A percentile compares a stretch with the other conserved stretches of the same genome.
Conservation (phyloP, 2,797 vertebrate species). For the Phalloptychus januarius region DNA sequence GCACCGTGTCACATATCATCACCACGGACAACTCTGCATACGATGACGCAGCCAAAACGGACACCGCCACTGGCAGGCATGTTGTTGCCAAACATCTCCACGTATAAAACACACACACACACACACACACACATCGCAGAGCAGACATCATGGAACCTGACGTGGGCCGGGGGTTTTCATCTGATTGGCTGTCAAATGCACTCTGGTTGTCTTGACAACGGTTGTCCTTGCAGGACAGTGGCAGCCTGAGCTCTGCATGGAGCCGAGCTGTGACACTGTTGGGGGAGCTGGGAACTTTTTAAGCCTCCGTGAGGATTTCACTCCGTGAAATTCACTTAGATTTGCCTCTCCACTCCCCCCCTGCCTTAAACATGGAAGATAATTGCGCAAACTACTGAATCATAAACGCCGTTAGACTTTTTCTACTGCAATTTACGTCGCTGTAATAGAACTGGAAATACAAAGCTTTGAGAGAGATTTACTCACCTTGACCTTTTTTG, state of each 20-base stretch:
- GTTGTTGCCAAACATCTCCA: slow-evolving; percentile 41
- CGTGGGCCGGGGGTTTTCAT: slow-evolving; percentile 56
- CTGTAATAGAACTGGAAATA: not conserved
- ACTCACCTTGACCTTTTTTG: not conserved
- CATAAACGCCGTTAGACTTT: not conserved
- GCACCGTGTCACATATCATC: slow-evolving; percentile 64
- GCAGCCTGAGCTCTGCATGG: slow-evolving; percentile 40
- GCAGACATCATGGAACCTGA: slow-evolving; percentile 69
- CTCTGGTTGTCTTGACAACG: slow-evolving; percentile 66
- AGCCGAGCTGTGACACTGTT: slow-evolving; percentile 54
- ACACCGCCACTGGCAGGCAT: slow-evolving; percentile 56
- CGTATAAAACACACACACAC: slow-evolving; percentile 20
- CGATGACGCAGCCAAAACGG: slow-evolving; percentile 64
- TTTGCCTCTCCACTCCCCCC: not conserved
- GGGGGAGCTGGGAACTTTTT: slow-evolving; percentile 47
- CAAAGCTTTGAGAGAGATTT: not conserved
- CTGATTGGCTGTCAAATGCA: slow-evolving; percentile 67
- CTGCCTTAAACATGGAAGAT: not conserved
- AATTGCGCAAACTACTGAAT: not conserved
- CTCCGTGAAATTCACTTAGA: slow-evolving; percentile 17
- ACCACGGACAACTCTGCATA: slow-evolving; percentile 52
- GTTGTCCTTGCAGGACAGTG: slow-evolving; percentile 64
- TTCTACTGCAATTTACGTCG: not conserved
- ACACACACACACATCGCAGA: slow-evolving; percentile 30
- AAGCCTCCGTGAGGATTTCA: slow-evolving; percentile 36